A percentile compares a stretch with the other conserved stretches of the same genome.
These are phyloP conservation scores for Antrozous pallidus DNA, from an alignment of 2,797 vertebrate species.

Conservation along the genomic window DNA sequence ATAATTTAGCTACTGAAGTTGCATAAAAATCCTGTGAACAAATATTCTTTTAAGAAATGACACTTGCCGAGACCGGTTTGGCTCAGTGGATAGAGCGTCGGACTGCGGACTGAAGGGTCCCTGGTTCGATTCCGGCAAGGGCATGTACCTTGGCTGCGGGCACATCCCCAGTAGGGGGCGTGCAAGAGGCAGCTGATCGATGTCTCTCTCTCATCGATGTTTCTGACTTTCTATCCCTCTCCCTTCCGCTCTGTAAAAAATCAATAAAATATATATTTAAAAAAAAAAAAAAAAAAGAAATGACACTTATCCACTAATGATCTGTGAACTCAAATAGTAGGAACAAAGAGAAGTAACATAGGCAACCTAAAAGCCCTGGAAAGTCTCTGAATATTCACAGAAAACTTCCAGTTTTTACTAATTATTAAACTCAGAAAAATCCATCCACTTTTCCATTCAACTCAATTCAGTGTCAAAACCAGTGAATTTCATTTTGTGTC, in stretches of 20 bases:
- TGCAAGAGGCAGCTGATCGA: too few relatives aligned
- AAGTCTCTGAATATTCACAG: background rate
- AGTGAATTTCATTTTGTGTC: background rate
- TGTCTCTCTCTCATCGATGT: too few relatives aligned
- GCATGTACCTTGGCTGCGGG: too few relatives aligned
- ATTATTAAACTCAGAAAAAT: background rate
- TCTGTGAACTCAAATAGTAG: conserved; percentile 1
- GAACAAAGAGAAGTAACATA: background rate
- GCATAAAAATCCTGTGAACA: background rate
- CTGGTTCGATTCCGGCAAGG: too few relatives aligned
- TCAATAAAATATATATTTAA: too few relatives aligned
- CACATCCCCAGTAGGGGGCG: too few relatives aligned
- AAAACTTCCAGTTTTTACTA: background rate
- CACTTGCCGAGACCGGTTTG: too few relatives aligned
- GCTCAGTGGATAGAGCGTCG: too few relatives aligned
- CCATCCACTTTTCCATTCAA: background rate
- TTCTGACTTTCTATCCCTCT: too few relatives aligned
- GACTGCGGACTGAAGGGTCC: too few relatives aligned
- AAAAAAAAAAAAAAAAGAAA: too few relatives aligned
- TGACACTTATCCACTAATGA: background rate
- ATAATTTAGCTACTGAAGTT: background rate
- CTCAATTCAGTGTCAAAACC: background rate
- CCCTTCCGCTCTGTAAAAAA: too few relatives aligned
- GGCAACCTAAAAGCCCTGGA: background rate
- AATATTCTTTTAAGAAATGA: background rate